Base-by-base conservation (phyloP, 2,888 invertebrate genomes). In the Lasioglossum oenotherae region DNA sequence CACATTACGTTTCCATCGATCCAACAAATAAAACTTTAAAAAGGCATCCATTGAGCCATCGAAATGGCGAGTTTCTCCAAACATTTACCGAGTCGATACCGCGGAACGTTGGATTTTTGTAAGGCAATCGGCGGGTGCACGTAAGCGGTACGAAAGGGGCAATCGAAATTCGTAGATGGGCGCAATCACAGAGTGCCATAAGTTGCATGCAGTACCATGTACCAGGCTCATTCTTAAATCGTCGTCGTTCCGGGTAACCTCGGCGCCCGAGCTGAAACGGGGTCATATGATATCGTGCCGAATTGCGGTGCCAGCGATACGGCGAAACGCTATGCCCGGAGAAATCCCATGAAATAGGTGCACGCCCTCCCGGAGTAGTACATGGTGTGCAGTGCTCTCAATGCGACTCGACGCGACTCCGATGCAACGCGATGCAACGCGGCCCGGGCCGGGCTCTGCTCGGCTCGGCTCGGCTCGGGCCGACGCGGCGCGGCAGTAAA, bases 321-420 rank as follows among this genome's bases (percentile, higher is more conserved):
- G 74, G 67, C 38, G 82, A 10, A 38, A 31, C 31, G 53, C 23
- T 23, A 71, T 78, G 41, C 72, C 41, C 27, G 53, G 77, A 78
- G 92, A 92, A 94, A 93, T 93, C 92, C 92, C 91, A 89, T 93
- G 92, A 93, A 94, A 94, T 93, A 93, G 92, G 84, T 88, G 87
- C 86, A 82, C 87, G 86, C 87, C 67, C 67, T 5, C 6, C 10
- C 60, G 60, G 27, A 27, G 60, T 60, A n/a, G 14, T n/a, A 27
- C 60, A 27, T 14, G 60, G 60, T 53, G 53, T 53, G 60, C 27
- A n/a, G n/a, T 27, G 27, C 27, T 60, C 35, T 23, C 67, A 35
- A 35, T 19, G 19, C 67, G 67, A 67, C 23, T 60, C 57, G 73
- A 53, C 74, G 74, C 57, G 67, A 53, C 77, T 74, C 60, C 31